Conservation (phyloP, 2,888 invertebrate species). For the Lepidocyrtinus sp. region DNA sequence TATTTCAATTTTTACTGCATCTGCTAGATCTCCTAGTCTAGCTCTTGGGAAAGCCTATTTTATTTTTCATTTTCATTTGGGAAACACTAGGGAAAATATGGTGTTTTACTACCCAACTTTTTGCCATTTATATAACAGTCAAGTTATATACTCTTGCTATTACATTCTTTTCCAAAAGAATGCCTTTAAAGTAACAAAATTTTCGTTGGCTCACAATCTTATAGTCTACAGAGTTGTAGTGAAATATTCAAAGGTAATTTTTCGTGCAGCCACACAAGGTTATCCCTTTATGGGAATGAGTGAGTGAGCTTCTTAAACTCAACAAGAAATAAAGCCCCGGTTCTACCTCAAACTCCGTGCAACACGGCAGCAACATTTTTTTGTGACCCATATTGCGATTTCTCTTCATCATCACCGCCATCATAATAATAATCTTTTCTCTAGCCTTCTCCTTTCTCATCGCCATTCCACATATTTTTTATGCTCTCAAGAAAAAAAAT, state of each 20-base stretch:
- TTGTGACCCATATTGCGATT: constrained; percentile 7
- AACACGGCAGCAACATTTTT: background rate
- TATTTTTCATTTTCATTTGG: background rate
- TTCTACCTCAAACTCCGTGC: background rate
- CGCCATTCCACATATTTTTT: background rate
- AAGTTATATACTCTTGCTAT: too few relatives aligned
- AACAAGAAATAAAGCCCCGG: background rate
- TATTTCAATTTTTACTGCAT: background rate
- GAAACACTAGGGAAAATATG: background rate
- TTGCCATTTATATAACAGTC: too few relatives aligned
- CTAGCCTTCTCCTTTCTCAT: background rate
- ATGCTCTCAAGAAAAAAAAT: background rate
- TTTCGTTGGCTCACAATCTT: background rate
- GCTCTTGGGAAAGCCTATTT: too few relatives aligned
- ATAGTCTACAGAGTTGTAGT: background rate
- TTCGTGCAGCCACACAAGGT: constrained; percentile 28
- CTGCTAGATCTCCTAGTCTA: too few relatives aligned
- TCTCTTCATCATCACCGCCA: background rate
- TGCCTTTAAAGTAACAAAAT: background rate
- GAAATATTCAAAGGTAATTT: constrained; percentile 52
- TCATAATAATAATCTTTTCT: constrained; percentile 10
- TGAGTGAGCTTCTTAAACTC: background rate
- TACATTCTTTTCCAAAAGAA: too few relatives aligned
- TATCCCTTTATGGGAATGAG: constrained; percentile 11
- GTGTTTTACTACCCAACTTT: background rate